Base-by-base conservation (phyloP, 2,113 vertebrate genomes). In the Otis tarda region DNA sequence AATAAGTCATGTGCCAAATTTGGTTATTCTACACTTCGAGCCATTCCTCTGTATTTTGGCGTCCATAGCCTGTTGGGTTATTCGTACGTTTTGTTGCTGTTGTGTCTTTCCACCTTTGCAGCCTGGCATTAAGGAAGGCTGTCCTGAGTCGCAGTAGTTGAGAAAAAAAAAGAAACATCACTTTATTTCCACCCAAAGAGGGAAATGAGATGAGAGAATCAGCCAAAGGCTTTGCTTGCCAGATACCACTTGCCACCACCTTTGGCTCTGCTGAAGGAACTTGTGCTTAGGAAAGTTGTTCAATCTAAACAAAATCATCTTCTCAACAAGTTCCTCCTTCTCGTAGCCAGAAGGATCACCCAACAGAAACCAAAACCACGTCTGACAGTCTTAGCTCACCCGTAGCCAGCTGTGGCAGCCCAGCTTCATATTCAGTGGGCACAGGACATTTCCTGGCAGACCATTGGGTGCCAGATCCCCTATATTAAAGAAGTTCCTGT, bases 1-100 rank as follows among this genome's bases (percentile, higher is more conserved):
- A 96, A 65, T 93, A 93, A 94, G 91, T 85, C 93, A 91, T 65
- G n/a, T 94, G 87, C 87, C 89, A 91, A 4, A 77, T 91, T 89
- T 61, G 78, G 74, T 67, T 94, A 82, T 91, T 74, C 87, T 83
- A 73, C 53, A 94, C 19, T 53, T 89, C 81, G 43, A 94, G n/a
- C 22, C 67, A 73, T 79, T 91, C 71, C 82, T 92, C 77, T 76
- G 8, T 50, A 47, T 67, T 82, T 82, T 76, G 53, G 50, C 75
- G 37, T 85, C 77, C 70, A 63, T 5, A 59, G 41, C 25, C 61
- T 79, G 19, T 30, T 76, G 53, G 30, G 41, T 10, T 69, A n/a
- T 73, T 43, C 73, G 30, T 30, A 3, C 14, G 15, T 12, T 78
- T 84, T 81, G 47, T 17, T 23, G 18, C 35, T 89, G 16, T 63